Conservation (phyloP, 2,797 vertebrate genomes). For the Chaenodraco wilsoni region DNA sequence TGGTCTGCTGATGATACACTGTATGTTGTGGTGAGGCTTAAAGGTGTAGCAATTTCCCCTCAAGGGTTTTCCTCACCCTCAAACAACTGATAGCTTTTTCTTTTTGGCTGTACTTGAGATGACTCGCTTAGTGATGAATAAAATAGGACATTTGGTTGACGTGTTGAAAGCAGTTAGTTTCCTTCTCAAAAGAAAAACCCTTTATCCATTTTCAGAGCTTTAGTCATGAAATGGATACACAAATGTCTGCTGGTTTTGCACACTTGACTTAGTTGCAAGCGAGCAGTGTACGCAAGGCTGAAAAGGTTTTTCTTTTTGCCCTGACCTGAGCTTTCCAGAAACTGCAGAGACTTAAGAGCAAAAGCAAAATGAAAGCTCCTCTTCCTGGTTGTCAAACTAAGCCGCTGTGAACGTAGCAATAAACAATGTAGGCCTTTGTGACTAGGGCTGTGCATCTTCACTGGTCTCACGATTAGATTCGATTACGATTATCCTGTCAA, state of each 20-base stretch:
- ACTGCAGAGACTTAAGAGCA: background rate
- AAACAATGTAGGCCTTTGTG: background rate
- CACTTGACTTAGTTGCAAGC: background rate
- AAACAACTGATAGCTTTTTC: background rate
- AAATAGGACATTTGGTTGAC: slow-evolving; percentile 14
- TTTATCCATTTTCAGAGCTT: background rate
- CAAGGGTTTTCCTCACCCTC: slow-evolving; percentile 27
- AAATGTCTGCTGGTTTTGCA: background rate
- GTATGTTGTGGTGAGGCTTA: slow-evolving; percentile 36
- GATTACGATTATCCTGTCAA: too few species aligned
- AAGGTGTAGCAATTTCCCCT: slow-evolving; percentile 33
- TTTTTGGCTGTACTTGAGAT: slow-evolving; percentile 8
- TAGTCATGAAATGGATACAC: background rate
- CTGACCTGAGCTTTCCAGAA: background rate
- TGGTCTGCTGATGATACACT: slow-evolving; percentile 37
- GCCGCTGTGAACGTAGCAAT: background rate
- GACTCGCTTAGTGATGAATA: slow-evolving; percentile 16
- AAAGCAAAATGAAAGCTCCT: background rate
- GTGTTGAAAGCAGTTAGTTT: slow-evolving; percentile 2
- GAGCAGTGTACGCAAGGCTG: background rate
- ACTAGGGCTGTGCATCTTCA: background rate
- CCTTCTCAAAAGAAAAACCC: background rate
- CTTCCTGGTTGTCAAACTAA: background rate
- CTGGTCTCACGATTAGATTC: too few species aligned
- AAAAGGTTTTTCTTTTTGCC: background rate